Conservation (phyloP, 2,888 invertebrate species). For the Lamellibrachia columna region DNA sequence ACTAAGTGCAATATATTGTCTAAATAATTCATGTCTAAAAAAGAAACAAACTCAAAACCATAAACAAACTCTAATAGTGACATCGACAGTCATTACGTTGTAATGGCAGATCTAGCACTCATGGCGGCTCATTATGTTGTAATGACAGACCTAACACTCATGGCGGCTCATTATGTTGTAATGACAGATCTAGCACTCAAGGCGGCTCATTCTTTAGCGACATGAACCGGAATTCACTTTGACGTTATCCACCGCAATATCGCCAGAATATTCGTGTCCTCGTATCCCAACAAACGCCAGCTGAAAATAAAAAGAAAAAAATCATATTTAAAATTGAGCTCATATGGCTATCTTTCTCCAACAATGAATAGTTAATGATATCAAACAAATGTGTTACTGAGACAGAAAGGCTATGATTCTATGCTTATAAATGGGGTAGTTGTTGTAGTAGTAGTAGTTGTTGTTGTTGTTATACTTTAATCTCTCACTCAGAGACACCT, state of each 20-base stretch:
- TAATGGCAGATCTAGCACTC: neutral
- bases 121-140: neutral
- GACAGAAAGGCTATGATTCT: neutral
- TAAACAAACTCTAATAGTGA: too few relatives aligned
- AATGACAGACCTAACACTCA: neutral
- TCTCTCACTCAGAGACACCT: too few relatives aligned
- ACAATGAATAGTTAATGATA: neutral
- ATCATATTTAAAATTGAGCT: neutral
- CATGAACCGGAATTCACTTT: conserved; percentile 26
- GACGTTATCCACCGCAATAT: conserved; percentile 33
- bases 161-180: neutral
- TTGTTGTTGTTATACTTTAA: too few relatives aligned
- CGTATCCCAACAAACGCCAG: conserved; percentile 33
- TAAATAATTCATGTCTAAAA: too few relatives aligned
- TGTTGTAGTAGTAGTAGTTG: neutral
- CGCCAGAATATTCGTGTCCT: conserved; percentile 31
- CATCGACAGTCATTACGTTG: too few relatives aligned
- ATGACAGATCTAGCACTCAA: neutral
- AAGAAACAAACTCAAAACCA: too few relatives aligned
- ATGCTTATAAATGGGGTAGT: neutral
- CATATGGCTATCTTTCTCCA: neutral
- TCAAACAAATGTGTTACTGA: neutral
- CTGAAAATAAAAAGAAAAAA: conserved; percentile 19
- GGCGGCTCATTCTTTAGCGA: neutral
- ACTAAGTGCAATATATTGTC: too few relatives aligned